Percentiles rank a stretch among this genome's conserved stretches.
Evolutionary conservation across 2,113 vertebrate species (phyloP).

Genomic region (Labeo rohita): DNA sequence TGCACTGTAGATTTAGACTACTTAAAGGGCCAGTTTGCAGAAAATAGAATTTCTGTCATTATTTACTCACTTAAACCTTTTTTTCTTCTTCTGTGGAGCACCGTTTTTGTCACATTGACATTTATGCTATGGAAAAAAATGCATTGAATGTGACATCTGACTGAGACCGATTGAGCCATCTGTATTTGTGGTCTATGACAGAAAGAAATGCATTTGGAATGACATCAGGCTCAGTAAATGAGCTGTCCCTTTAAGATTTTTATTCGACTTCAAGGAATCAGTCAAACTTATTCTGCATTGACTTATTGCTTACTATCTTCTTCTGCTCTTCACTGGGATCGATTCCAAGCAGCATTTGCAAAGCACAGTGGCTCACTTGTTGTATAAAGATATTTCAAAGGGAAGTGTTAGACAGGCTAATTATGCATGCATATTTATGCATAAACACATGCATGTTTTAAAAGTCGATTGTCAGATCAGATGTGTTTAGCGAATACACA

Average conservation of each 20-base stretch:
- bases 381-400: background rate
- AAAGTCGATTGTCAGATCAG: background rate
- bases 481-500: conserved; percentile 13
- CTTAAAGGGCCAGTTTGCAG: background rate
- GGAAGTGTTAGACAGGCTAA: background rate
- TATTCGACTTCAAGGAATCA: background rate
- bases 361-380: background rate
- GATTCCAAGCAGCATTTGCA: background rate
- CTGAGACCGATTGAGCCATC: background rate
- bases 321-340: background rate
- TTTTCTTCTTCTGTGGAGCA: background rate
- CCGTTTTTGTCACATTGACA: background rate
- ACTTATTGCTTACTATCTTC: background rate
- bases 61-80: background rate
- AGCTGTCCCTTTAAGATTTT: background rate
- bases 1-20: background rate
- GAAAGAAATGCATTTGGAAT: background rate
- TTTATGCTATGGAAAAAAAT: background rate
- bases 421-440: background rate
- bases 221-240: background rate
- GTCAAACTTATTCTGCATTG: background rate
- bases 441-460: conserved; percentile 15
- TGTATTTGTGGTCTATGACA: background rate
- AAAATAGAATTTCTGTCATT: background rate
- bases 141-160: conserved; percentile 9